Base-by-base conservation (phyloP, 1,140 invertebrate species). In the Drosophila bipectinata region DNA sequence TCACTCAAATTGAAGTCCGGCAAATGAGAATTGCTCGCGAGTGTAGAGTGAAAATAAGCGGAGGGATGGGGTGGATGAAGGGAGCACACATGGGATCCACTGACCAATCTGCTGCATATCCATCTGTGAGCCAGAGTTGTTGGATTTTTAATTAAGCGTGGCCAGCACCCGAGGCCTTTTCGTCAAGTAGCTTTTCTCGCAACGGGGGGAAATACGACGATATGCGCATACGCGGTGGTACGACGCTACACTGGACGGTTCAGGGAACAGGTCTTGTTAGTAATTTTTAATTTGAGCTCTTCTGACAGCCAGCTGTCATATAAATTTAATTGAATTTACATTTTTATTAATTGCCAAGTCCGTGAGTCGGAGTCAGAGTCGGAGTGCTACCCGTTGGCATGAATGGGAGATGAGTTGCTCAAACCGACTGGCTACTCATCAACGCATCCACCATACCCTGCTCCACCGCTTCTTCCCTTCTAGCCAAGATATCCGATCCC, bases 321-420 rank as follows among this genome's bases (percentile, higher is more conserved):
- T 91, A 91, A 91, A 91, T 91, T 91, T 91, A 91, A 91, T 91
- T 91, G 90, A 91, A 91, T 91, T 91, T 91, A 91, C 90, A 91
- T 91, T 91, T 91, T 91, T 91, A 91, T 91, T 91, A 91, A 91
- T 88, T 88, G 83, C 79, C 76, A 60, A 63, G 75, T 30, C 47
- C 21, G 34, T 56, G 64, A 12, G 55, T 41, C 28, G 18, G n/a
- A 14, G 55, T 41, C 28, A 14, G n/a, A 14, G 48, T 37, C 39
- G 28, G 54, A 47, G 68, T 69, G 66, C 77, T 72, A 79, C 55
- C 57, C 77, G 77, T 79, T 79, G 68, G 77, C 77, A 80, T 79
- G 59, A 79, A 63, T 58, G 75, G 69, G 56, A 82, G 80, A 82
- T 82, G 79, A 74, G 77, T 41, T 58, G 75, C 51, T 58, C 24